phyloP scores from a whole-genome alignment of 1,140 invertebrate species.

The Triops cancriformis region DNA sequence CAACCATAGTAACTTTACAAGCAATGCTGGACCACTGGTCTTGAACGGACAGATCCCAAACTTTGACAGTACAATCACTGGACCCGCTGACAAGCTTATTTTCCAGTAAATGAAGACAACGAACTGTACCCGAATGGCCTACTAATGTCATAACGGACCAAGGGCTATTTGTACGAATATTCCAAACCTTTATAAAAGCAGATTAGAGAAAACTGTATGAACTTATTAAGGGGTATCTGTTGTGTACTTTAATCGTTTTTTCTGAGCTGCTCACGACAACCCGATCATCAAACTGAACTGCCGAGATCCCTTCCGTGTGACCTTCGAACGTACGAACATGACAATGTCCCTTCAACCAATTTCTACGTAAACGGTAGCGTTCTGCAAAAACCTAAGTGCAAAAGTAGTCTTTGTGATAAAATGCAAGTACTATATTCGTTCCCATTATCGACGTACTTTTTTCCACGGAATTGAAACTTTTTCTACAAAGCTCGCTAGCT shows the following conservation, averaged over 20 bases:
- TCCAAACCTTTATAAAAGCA: constrained; percentile 35
- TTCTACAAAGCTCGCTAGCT: constrained; percentile 27
- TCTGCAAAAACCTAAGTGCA: constrained; percentile 32
- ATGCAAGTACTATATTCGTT: constrained; percentile 21
- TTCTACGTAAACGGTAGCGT: constrained; percentile 33
- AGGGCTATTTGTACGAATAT: constrained; percentile 45
- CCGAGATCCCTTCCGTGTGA: constrained; percentile 39
- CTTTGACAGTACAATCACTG: constrained; percentile 46
- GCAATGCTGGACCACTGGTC: constrained; percentile 48
- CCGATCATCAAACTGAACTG: constrained; percentile 36
- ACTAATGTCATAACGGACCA: constrained; percentile 49
- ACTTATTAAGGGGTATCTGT: neutral
- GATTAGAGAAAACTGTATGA: neutral
- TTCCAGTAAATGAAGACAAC: constrained; percentile 47
- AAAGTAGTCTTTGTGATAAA: constrained; percentile 30
- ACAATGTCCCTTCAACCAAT: constrained; percentile 33
- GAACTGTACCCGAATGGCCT: constrained; percentile 47
- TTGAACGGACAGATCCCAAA: constrained; percentile 47
- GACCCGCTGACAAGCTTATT: constrained; percentile 47
- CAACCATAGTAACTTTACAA: constrained; percentile 49
- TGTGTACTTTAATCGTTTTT: constrained; percentile 34
- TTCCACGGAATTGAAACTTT: constrained; percentile 32
- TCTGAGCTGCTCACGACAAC: constrained; percentile 35
- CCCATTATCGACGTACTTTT: constrained; percentile 28
- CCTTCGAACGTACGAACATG: constrained; percentile 44